Evolutionary conservation across 2,888 invertebrate species (phyloP).

Genomic region (Liodrosophila aerea): DNA sequence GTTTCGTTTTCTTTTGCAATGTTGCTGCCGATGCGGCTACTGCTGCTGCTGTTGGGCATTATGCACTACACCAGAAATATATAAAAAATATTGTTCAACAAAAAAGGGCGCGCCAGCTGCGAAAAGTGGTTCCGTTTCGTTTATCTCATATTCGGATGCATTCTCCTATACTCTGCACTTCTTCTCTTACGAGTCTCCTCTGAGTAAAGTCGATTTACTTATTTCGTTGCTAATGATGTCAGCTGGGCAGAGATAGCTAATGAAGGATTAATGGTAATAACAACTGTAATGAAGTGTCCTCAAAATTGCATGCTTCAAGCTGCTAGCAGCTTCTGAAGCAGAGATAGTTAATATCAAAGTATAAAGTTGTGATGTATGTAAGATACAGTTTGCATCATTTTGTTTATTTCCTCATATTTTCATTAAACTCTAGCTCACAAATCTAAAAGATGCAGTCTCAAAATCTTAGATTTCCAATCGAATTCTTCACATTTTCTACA

Average conservation of each 20-base stretch:
- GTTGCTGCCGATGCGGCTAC: conserved; percentile 36
- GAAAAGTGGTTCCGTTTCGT: conserved; percentile 78
- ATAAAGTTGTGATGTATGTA: too few species aligned
- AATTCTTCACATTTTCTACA: too few species aligned
- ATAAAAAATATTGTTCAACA: conserved; percentile 22
- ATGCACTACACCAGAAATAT: conserved; percentile 44
- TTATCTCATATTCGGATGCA: conserved; percentile 69
- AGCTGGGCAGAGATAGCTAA: conserved; percentile 20
- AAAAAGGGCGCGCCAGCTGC: conserved; percentile 60
- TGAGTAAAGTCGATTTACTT: conserved; percentile 25
- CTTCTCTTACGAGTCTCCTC: neutral
- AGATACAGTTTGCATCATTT: too few species aligned
- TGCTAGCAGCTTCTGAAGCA: too few species aligned
- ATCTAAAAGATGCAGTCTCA: too few species aligned
- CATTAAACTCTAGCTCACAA: too few species aligned
- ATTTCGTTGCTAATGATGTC: conserved; percentile 39
- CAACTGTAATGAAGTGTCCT: too few species aligned
- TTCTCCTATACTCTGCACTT: conserved; percentile 24
- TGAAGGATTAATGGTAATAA: conserved; percentile 26
- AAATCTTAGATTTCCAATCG: too few species aligned
- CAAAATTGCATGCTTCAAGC: too few species aligned
- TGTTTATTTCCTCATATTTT: too few species aligned
- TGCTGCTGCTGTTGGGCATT: conserved; percentile 56
- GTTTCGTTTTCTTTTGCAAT: conserved; percentile 17
- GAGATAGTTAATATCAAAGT: too few species aligned